These are phyloP conservation scores for Urocitellus parryii DNA, from an alignment of 2,113 vertebrate species.

Conservation along the genomic window DNA sequence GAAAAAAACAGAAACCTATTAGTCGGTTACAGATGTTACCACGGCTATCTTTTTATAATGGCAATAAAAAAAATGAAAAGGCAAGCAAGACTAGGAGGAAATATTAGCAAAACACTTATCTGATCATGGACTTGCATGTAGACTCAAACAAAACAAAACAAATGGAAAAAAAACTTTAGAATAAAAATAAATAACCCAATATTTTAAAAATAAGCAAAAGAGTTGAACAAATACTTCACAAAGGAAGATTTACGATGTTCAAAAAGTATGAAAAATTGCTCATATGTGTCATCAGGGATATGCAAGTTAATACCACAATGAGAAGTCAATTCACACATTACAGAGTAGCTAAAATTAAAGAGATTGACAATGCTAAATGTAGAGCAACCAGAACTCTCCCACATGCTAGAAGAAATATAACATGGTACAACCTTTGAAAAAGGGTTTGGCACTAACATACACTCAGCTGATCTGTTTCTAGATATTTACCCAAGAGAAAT, in stretches of 20 bases:
- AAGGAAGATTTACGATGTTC: background rate
- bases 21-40: background rate
- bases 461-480: background rate
- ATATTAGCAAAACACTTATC: background rate
- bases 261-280: background rate
- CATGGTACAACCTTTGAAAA: background rate
- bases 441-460: background rate
- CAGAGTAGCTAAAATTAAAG: slow-evolving; percentile 6
- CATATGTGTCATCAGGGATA: background rate
- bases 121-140: background rate
- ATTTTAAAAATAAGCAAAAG: background rate
- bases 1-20: background rate
- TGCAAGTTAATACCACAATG: no score
- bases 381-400: no score
- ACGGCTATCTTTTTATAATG: background rate
- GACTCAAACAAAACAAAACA: background rate
- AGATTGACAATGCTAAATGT: background rate
- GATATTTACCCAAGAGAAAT: background rate
- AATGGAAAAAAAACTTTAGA: background rate
- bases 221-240: background rate
- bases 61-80: background rate
- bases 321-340: no score
- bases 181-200: background rate
- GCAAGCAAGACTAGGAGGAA: background rate
- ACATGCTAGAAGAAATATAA: no score